Base-by-base conservation (phyloP, 2,113 vertebrate species). In the Triplophysa rosa region DNA sequence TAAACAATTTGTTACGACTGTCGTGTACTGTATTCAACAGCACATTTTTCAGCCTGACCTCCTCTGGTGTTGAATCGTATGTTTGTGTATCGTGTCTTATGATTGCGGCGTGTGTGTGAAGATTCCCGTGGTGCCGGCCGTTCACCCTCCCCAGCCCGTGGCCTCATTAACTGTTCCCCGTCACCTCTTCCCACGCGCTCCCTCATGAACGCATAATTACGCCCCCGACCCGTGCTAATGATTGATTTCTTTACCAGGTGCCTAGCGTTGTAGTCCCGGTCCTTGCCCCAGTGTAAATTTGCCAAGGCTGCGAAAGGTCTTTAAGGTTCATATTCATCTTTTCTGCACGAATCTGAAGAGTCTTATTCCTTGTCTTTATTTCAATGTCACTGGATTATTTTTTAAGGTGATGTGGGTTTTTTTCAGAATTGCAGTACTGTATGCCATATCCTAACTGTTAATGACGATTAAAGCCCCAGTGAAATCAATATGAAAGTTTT, bases 121-220 rank as follows among this genome's bases (percentile, higher is more conserved):
- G 26, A 66, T 54, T 67, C 83, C 79, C 9, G 63, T 63, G 17
- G 81, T 59, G 81, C 40, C 56, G 40, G 47, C 69, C 65, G 70
- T 67, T 70, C 62, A 67, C 76, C 76, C 29, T 64, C 72, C 78
- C 63, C 79, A 75, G 67, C 64, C 78, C 45, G 24, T 75, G 82
- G 66, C 84, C 87, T 86, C 87, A 86, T 87, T 87, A 87, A 77
- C 78, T 21, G 52, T 49, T n/a, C 66, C 58, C 67, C 61, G 68
- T 59, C 45, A 47, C 69, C 76, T 69, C 52, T 23, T 77, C 77
- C 77, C 73, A 71, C 71, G 49, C 42, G 29, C 56, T 83, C 72
- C 61, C 63, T 47, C 66, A 67, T 83, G 78, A 80, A 79, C 40
- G 49, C 63, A 73, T 86, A 85, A 87, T 87, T 84, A 87, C 82